Conservation (phyloP, 35 echinoderm and acorn worm genomes). For the Eucidaris tribuloides region DNA sequence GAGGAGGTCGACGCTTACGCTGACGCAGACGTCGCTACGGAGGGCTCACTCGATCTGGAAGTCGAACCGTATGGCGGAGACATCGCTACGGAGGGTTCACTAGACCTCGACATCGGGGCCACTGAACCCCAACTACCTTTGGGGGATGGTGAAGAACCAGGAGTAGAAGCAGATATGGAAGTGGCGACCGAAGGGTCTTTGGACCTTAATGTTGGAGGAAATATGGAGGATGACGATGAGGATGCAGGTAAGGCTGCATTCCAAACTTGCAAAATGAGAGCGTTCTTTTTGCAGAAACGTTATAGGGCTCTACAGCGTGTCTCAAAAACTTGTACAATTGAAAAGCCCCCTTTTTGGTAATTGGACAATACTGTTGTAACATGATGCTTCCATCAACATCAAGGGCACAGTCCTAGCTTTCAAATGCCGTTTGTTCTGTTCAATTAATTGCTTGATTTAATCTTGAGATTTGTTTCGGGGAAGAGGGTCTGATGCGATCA, state of each 20-base stretch:
- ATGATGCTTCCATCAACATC: too few relatives aligned
- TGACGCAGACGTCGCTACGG: not conserved
- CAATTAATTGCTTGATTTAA: too few relatives aligned
- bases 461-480: too few relatives aligned
- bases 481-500: too few relatives aligned
- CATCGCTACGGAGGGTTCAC: conserved; percentile 5
- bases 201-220: conserved; percentile 1
- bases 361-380: too few relatives aligned
- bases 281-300: too few relatives aligned
- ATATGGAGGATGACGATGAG: not conserved
- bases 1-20: not conserved
- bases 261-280: too few relatives aligned
- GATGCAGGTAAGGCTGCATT: conserved; percentile 32
- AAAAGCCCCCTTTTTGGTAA: too few relatives aligned
- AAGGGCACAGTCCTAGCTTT: too few relatives aligned
- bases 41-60: not conserved
- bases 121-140: not conserved
- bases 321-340: too few relatives aligned
- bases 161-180: not conserved
- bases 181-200: not conserved
- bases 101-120: not conserved
- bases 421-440: too few relatives aligned
- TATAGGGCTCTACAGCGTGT: too few relatives aligned
- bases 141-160: not conserved
- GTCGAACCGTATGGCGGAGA: not conserved